Evolutionary conservation across 2,888 invertebrate species (phyloP), one percentile per base, ranked within the genome.

Genomic region (Melinopterus prodromus): DNA sequence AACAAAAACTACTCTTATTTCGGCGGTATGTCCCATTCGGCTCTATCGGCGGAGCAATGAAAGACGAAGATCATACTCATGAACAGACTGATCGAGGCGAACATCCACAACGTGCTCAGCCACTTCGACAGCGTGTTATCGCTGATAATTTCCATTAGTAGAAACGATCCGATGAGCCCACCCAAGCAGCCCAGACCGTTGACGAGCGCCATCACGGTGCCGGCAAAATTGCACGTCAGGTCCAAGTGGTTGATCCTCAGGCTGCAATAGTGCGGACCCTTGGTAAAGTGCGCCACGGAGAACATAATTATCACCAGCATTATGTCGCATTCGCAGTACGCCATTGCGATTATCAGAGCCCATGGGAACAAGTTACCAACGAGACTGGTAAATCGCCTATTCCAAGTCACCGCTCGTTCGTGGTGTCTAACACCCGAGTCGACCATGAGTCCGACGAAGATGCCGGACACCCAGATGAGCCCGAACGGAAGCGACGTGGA

Each of bases 221-320:
- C 93, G 0, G 93, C 92, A 83, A 91, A 93, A 85, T 93, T 93
- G 0, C 93, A 92, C 0, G 92, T 91, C 37, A 93, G 90, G 84
- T 93, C 93, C 87, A 93, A 90, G 4, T 92, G 91, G 86, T 93
- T 93, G 79, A 93, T 92, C 87, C 93, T 93, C 85, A 93, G 91
- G 80, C 93, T 92, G 84, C 93, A 92, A 85, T 94, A 94, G 87
- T 92, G 94, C 0, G 93, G 92, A 1, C 93, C 94, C 93, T 94
- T 93, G 81, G 93, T 91, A 53, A 92, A 92, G 92, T 93, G 92
- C 38, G 90, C 92, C 38, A 92, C 87, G 77, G 93, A 92, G 86
- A 93, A 92, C 80, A 93, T 88, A 6, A 85, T 82, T 70, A 91
- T 90, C 6, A 93, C 91, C 76, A 91, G 86, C 81, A 88, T 84